Percentiles rank a stretch among this genome's conserved stretches.
These are phyloP conservation scores for Stegophylla sp. DNA, from an alignment of 2,888 invertebrate species.

Conservation along the genomic window DNA sequence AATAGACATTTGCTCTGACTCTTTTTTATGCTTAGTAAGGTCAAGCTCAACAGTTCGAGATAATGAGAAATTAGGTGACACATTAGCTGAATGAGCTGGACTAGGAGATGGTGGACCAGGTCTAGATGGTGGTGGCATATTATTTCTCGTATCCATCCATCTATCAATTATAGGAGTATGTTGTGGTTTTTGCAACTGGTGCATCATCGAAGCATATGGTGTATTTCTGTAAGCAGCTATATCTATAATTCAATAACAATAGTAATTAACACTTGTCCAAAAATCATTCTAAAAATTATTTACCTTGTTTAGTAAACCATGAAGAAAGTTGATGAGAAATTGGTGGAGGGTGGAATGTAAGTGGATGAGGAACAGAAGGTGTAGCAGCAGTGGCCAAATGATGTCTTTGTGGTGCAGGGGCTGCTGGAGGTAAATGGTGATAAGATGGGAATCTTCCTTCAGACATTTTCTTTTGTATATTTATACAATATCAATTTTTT, in stretches of 20 bases:
- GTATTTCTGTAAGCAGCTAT: conserved; percentile 53
- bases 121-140: conserved; percentile 57
- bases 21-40: conserved; percentile 55
- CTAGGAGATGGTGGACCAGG: conserved; percentile 52
- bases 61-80: conserved; percentile 36
- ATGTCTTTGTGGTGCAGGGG: conserved; percentile 58
- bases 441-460: conserved; percentile 60
- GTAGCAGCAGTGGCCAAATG: conserved; percentile 57
- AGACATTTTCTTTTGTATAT: conserved; percentile 51
- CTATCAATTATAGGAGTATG: conserved; percentile 55
- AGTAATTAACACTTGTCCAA: conserved; percentile 10
- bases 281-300: conserved; percentile 24
- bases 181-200: conserved; percentile 48
- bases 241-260: conserved; percentile 42
- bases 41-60: conserved; percentile 43
- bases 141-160: conserved; percentile 54
- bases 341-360: conserved; percentile 56
- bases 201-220: conserved; percentile 50
- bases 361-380: conserved; percentile 58
- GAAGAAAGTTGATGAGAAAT: conserved; percentile 56
- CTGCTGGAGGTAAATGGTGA: conserved; percentile 59
- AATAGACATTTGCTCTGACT: conserved; percentile 59
- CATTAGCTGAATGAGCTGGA: conserved; percentile 53
- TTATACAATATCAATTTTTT: background rate
- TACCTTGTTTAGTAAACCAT: conserved; percentile 60